Base-by-base conservation (phyloP, 1,140 invertebrate species). In the Antheraea pernyi region DNA sequence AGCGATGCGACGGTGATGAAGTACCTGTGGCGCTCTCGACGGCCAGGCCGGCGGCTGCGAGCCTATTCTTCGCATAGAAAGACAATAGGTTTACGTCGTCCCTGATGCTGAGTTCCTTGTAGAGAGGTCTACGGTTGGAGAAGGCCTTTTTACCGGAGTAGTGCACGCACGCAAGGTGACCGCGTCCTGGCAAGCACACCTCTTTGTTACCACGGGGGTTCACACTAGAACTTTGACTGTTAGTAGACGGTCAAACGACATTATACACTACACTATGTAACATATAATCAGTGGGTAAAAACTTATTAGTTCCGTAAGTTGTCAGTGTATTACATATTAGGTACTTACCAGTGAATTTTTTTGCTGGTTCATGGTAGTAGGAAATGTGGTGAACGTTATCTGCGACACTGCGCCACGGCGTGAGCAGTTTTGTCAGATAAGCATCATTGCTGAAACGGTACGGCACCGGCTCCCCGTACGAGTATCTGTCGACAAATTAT, bases 101-200 rank as follows among this genome's bases (percentile, higher is more conserved):
- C 84, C 94, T 94, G 86, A 93, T 89, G 85, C 88, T 94, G 82
- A 92, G 93, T 78, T 95, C 93, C 79, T 95, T 94, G 91, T 94
- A 95, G 78, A 95, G 93, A n/a, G 95, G 94, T 70, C 93, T 94
- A 81, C 97, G 95, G 79, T 95, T 94, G 73, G 95, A 94, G 86
- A 96, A 96, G 39, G 95, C 94, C 85, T 94, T 96, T 76, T 95
- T 96, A 76, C 96, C 96, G 83, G 96, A 95, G 88, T 96, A 97
- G 80, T 95, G 95, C 77, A 97, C 94, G 89, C 96, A 96, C 53
- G 97, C 94, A 83, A 97, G 93, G 92, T 96, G 95, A 70, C 96
- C 96, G 83, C 92, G 93, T 87, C 94, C 94, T 95, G 91, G 84
- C 78, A 83, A 81, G 77, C 88, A 87, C 84, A 88, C 83, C 84